Conservation (phyloP, 2,797 vertebrate genomes). For the Mastacembelus armatus region DNA sequence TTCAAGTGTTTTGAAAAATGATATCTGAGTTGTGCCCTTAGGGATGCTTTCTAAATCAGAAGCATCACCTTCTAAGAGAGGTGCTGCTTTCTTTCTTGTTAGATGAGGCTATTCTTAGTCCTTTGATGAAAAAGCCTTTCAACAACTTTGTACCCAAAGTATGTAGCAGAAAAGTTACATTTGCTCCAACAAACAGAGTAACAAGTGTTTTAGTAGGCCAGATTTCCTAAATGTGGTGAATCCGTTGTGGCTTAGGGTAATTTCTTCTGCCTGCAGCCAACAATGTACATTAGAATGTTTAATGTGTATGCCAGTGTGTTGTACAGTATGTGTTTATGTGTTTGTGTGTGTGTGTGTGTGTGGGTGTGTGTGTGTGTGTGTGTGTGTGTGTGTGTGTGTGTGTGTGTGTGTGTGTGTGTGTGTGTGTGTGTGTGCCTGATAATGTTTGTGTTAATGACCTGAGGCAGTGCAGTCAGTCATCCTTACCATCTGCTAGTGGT, state of each 20-base stretch:
- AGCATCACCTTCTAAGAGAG: slow-evolving; percentile 10
- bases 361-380: slow-evolving; percentile 51
- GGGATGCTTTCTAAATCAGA: slow-evolving; percentile 20
- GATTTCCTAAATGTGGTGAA: slow-evolving; percentile 24
- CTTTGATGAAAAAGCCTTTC: slow-evolving; percentile 31
- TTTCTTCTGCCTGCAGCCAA: slow-evolving; percentile 1
- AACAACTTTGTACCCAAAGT: slow-evolving; percentile 20
- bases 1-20: slow-evolving; percentile 60
- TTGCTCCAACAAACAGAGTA: slow-evolving; percentile 21
- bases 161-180: slow-evolving; percentile 46
- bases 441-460: slow-evolving; percentile 70
- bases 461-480: slow-evolving; percentile 66
- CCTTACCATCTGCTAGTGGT: slow-evolving; percentile 72
- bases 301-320: slow-evolving; percentile 27
- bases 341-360: slow-evolving; percentile 24
- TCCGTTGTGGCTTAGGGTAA: no score
- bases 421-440: slow-evolving; percentile 37
- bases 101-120: slow-evolving; percentile 41
- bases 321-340: no score
- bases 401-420: slow-evolving; percentile 43
- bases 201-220: neutral
- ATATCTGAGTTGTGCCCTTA: slow-evolving; percentile 22
- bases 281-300: slow-evolving; percentile 20
- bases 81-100: slow-evolving; percentile 12
- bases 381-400: slow-evolving; percentile 30